Evolutionary conservation across 2,113 vertebrate genomes (phyloP).

Genomic region (Parus major): DNA sequence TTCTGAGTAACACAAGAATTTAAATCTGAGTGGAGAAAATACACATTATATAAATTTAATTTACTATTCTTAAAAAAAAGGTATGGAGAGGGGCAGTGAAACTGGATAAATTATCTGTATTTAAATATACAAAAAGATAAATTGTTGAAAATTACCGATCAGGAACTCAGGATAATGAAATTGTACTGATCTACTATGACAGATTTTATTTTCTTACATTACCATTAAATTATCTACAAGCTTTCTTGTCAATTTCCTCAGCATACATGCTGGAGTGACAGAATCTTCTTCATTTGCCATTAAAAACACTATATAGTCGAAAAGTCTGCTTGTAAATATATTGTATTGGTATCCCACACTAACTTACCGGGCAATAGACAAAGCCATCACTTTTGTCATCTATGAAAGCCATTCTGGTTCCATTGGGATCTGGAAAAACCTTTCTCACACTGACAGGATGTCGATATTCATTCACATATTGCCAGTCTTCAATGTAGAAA

Average conservation of each 20-base stretch:
- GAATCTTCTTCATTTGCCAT: not conserved
- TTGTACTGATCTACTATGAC: not conserved
- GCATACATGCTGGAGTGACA: not conserved
- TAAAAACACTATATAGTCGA: not conserved
- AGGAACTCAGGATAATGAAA: not conserved
- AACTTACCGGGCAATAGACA: constrained; percentile 88
- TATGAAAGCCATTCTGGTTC: constrained; percentile 89
- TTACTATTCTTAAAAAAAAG: not conserved
- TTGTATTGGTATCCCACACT: not conserved
- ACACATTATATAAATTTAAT: not conserved
- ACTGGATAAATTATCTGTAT: not conserved
- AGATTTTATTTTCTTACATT: not conserved
- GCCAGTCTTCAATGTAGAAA: constrained; percentile 94
- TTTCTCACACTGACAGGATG: constrained; percentile 89
- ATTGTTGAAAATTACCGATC: not conserved
- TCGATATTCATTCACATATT: constrained; percentile 87
- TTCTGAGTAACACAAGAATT: not conserved
- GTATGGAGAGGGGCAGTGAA: not conserved
- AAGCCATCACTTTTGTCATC: constrained; percentile 94
- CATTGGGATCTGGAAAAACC: constrained; percentile 90
- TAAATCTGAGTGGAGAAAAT: not conserved
- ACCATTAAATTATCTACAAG: not conserved
- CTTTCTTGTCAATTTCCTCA: not conserved
- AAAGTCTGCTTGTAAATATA: not conserved
- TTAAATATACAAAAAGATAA: not conserved